Evolutionary conservation across 2,113 vertebrate genomes (phyloP).

Genomic region (Pelvicachromis taeniatus): DNA sequence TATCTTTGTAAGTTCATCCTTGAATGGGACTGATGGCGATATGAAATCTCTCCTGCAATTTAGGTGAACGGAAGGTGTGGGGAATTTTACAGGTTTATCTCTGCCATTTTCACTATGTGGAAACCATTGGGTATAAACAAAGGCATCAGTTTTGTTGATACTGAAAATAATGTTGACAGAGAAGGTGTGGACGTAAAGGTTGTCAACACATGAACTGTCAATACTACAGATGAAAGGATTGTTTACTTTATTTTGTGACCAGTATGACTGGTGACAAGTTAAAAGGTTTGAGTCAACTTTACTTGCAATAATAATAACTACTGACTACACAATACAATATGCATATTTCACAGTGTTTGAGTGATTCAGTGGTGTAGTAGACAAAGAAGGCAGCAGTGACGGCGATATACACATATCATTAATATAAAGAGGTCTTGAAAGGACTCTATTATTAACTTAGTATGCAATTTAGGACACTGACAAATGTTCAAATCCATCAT

Average conservation of each 20-base stretch:
- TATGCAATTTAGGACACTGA: background rate
- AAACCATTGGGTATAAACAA: background rate
- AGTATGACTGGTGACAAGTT: background rate
- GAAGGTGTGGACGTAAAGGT: background rate
- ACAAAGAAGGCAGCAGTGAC: background rate
- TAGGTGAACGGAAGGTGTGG: background rate
- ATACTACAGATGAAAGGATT: background rate
- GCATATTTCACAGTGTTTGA: background rate
- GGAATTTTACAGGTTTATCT: background rate
- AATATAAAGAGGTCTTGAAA: background rate
- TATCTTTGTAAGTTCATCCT: background rate
- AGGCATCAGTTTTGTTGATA: background rate
- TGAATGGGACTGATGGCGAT: background rate
- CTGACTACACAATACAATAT: rapidly evolving
- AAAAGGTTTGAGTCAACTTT: background rate
- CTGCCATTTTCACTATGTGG: background rate
- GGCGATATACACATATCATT: background rate
- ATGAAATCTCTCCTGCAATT: background rate
- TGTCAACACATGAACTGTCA: background rate
- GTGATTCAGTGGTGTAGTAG: background rate
- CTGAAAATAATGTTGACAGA: background rate
- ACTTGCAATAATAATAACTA: background rate
- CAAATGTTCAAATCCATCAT: background rate
- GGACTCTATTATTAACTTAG: background rate
- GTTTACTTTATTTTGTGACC: background rate